Evolutionary conservation across 2,113 vertebrate species (phyloP).

Genomic region (Oryzias melastigma): DNA sequence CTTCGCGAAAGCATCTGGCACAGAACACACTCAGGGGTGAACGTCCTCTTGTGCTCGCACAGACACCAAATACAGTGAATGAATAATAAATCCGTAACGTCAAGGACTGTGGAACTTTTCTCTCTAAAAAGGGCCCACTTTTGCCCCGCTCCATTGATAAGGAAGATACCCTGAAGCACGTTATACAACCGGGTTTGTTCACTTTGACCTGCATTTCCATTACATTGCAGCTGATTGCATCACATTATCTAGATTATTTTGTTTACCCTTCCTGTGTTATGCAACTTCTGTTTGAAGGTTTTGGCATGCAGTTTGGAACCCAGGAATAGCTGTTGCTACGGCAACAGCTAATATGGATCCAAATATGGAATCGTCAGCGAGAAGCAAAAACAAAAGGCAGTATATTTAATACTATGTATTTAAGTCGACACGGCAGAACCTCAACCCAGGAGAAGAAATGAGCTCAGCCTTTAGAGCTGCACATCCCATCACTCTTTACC

Average conservation of each 20-base stretch:
- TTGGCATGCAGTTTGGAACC: slow-evolving; percentile 54
- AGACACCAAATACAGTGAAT: slow-evolving; percentile 46
- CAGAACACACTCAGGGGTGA: slow-evolving; percentile 48
- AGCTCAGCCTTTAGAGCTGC: too few species aligned
- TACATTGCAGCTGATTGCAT: slow-evolving; percentile 68
- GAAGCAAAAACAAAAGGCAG: slow-evolving; percentile 41
- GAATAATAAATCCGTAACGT: slow-evolving; percentile 62
- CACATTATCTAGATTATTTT: slow-evolving; percentile 65
- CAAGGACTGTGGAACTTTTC: slow-evolving; percentile 43
- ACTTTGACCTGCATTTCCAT: slow-evolving; percentile 40
- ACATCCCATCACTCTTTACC: too few species aligned
- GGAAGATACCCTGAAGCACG: slow-evolving; percentile 8
- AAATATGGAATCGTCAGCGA: slow-evolving; percentile 54
- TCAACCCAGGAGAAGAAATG: too few species aligned
- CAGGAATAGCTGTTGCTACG: slow-evolving; percentile 63
- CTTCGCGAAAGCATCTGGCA: slow-evolving; percentile 58
- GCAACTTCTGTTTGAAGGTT: slow-evolving; percentile 47
- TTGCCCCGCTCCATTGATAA: slow-evolving; percentile 45
- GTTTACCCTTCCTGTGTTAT: slow-evolving; percentile 58
- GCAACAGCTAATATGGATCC: slow-evolving; percentile 61
- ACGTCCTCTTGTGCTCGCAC: slow-evolving; percentile 37
- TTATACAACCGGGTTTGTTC: slow-evolving; percentile 18
- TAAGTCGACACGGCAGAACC: too few species aligned
- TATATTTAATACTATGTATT: slow-evolving; percentile 41
- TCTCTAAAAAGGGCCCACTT: slow-evolving; percentile 26